Percentiles rank a stretch among this genome's conserved stretches.
These are phyloP conservation scores for Alectura lathami DNA, from an alignment of 2,113 vertebrate species.

Conservation along the genomic window DNA sequence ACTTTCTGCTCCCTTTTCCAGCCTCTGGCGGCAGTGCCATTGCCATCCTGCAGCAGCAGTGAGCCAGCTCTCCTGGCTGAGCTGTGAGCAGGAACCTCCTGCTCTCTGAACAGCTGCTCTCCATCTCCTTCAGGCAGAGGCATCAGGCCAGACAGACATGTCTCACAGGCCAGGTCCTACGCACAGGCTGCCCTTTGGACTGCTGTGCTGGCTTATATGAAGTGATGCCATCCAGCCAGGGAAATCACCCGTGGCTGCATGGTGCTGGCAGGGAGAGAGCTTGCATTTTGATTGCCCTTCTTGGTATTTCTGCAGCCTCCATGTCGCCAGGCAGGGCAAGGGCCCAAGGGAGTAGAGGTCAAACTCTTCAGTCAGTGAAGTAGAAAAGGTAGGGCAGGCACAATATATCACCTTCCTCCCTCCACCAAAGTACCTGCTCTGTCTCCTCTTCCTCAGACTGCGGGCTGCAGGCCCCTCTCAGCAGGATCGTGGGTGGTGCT, in stretches of 20 bases:
- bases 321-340: background rate
- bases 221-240: background rate
- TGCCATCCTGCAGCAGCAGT: background rate
- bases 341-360: background rate
- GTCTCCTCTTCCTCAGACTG: constrained; percentile 78
- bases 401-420: background rate
- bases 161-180: background rate
- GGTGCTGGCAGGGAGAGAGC: background rate
- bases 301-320: background rate
- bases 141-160: background rate
- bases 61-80: background rate
- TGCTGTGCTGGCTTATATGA: background rate
- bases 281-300: background rate
- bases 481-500: constrained; percentile 85
- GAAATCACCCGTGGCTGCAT: background rate
- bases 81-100: background rate
- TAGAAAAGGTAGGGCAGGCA: background rate
- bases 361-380: background rate
- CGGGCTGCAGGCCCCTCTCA: constrained; percentile 82
- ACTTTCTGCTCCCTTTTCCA: background rate
- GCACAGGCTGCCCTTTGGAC: background rate
- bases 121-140: background rate
- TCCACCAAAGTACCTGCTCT: background rate
- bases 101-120: background rate
- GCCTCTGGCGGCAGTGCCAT: too few species aligned